Conservation (phyloP, 2,113 vertebrate genomes). For the Actenoides lindsayi region DNA sequence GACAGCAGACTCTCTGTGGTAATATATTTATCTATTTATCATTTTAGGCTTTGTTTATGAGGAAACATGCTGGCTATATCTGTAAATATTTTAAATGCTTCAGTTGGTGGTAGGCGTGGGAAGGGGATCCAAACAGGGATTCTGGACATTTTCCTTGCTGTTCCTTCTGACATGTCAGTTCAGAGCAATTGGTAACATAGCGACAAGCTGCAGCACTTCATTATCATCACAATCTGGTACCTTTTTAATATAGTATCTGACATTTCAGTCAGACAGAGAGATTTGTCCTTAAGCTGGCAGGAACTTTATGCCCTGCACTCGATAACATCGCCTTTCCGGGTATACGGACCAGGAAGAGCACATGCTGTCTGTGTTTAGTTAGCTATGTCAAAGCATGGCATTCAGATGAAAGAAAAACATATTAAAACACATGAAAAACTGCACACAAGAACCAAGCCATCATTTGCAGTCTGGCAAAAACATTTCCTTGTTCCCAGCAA, state of each 20-base stretch:
- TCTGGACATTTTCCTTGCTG: constrained; percentile 31
- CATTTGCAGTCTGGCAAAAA: not conserved
- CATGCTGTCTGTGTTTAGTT: not conserved
- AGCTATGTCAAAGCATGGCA: not conserved
- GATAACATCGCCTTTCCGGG: not conserved
- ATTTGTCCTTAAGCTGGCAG: not conserved
- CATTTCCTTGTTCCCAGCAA: not conserved
- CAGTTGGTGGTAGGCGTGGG: not conserved
- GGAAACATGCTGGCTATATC: not conserved
- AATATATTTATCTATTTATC: constrained; percentile 24
- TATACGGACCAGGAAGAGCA: not conserved
- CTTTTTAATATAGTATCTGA: constrained; percentile 51
- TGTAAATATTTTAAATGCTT: constrained; percentile 43
- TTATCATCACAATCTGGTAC: constrained; percentile 68
- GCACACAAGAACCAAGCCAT: not conserved
- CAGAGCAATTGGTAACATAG: constrained; percentile 56
- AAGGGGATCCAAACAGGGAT: not conserved
- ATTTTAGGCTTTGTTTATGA: constrained; percentile 13
- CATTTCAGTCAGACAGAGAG: constrained; percentile 52
- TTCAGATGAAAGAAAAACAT: constrained; percentile 5
- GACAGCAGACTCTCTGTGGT: not conserved
- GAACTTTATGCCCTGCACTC: not conserved
- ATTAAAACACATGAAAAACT: not conserved
- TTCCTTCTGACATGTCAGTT: constrained; percentile 34
- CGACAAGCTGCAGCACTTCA: constrained; percentile 61